Percentiles rank a stretch among this genome's conserved stretches.
Conservation (phyloP, 2,797 vertebrate species). For the Darevskia mixta region DNA sequence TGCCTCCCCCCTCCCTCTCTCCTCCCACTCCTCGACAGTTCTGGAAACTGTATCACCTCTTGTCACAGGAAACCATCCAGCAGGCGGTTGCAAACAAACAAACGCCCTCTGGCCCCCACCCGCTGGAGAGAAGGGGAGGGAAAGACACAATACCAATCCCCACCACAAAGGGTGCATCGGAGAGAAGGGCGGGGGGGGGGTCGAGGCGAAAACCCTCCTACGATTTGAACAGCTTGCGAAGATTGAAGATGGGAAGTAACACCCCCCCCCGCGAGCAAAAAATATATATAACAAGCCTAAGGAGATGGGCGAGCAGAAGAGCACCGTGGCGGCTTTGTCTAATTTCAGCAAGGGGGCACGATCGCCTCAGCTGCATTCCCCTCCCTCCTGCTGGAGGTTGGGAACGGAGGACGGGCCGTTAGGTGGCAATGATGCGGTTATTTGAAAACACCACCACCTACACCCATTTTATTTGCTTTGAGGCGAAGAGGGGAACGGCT, state of each 20-base stretch:
- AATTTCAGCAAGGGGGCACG: conserved; percentile 45
- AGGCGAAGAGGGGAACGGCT: neutral
- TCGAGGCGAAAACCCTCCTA: neutral
- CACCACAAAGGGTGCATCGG: neutral
- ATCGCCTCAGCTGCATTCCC: conserved; percentile 18
- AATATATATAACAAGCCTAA: neutral
- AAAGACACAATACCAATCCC: neutral
- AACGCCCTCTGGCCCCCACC: conserved; percentile 66
- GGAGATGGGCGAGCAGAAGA: conserved; percentile 14
- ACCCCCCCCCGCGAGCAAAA: neutral
- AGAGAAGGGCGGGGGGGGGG: too few species aligned
- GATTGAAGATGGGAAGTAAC: neutral
- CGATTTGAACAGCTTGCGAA: neutral
- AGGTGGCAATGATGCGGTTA: neutral
- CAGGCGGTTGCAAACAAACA: conserved; percentile 78
- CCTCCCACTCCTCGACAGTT: conserved; percentile 82
- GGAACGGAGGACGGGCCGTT: neutral
- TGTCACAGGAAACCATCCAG: conserved; percentile 79
- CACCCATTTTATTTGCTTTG: neutral
- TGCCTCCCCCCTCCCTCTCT: conserved; percentile 71
- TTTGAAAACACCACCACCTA: neutral
- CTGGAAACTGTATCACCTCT: conserved; percentile 84
- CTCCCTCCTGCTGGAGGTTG: conserved; percentile 1
- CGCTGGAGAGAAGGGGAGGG: neutral
- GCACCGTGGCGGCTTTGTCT: conserved; percentile 61